Evolutionary conservation across 2,888 invertebrate species (phyloP), one percentile per base, ranked within the genome.

Genomic region (Branchipolynoe longqiensis): DNA sequence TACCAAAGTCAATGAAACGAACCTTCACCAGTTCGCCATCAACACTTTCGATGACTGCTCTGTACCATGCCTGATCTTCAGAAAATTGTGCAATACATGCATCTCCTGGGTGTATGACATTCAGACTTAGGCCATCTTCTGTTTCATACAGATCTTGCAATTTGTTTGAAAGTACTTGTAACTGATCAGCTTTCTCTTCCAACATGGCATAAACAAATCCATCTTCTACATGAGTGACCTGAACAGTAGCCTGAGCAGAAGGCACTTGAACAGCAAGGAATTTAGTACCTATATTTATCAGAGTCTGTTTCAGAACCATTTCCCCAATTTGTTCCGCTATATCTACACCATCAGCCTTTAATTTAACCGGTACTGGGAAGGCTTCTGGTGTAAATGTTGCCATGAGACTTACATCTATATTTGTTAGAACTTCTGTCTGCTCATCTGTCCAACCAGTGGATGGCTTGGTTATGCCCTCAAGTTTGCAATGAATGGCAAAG

Each of bases 401-500:
- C 12, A 14, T 41, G 1, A 78, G 41, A 4, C 25, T 3, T 18
- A 28, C 31, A 48, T 78, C 78, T 12, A 78, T 22, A 18, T 48
- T 38, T 62, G 8, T 56, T 22, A 85, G 58, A 18, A n/a, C 54
- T n/a, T 36, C 54, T 14, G 22, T 84, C 12, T 84, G 58, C 4
- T 81, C 64, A 36, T 2, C 38, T n/a, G 64, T 54, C 86, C 84
- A 86, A 14, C 82, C 85, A 28, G 36, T 38, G 22, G 85, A 14
- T 18, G 85, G 85, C 62, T 25, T 14, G n/a, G 38, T 40, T 18
- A 64, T 54, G 14, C 82, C 81, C 2, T 40, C 85, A 14, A 90
- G 84, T 31, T 85, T 87, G 86, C 91, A 91, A 78, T 90, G 89
- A n/a, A 91, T 83, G 1, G 91, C 92, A 85, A 91, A 91, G 22